Conservation (phyloP, 2,113 vertebrate species). For the Grallaria varia region DNA sequence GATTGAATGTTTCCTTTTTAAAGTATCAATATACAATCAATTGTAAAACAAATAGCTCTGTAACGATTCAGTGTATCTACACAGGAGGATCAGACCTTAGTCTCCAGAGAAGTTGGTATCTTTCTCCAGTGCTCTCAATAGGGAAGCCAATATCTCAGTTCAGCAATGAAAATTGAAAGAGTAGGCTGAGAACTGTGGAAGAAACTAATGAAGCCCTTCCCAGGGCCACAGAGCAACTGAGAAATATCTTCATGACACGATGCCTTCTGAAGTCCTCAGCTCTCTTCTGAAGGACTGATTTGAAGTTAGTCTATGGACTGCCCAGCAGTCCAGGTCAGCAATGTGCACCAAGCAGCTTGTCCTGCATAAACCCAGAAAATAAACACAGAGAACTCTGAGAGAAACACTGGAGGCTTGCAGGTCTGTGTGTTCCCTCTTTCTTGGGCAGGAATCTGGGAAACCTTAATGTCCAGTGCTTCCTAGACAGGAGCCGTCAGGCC, state of each 20-base stretch:
- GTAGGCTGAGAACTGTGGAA: neutral
- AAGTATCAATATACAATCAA: neutral
- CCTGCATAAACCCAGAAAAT: neutral
- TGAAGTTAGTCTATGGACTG: neutral
- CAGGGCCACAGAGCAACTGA: neutral
- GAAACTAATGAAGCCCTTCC: neutral
- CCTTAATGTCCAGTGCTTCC: neutral
- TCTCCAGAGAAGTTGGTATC: neutral
- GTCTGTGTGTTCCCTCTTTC: neutral
- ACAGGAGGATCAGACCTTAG: neutral
- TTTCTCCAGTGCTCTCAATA: neutral
- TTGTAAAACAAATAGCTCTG: neutral
- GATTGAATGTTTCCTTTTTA: neutral
- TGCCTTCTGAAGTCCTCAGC: neutral
- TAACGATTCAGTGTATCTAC: neutral
- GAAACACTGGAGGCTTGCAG: neutral
- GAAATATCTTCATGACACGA: rapidly evolving
- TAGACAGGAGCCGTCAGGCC: neutral
- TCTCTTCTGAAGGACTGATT: neutral
- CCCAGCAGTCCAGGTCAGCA: neutral
- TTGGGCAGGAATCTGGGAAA: neutral
- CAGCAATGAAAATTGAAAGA: neutral
- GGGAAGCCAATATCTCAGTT: neutral
- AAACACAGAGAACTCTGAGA: neutral
- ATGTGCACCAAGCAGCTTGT: rapidly evolving